Evolutionary conservation across 2,797 vertebrate genomes (phyloP).

Genomic region (Amblyopsis hoosieri): DNA sequence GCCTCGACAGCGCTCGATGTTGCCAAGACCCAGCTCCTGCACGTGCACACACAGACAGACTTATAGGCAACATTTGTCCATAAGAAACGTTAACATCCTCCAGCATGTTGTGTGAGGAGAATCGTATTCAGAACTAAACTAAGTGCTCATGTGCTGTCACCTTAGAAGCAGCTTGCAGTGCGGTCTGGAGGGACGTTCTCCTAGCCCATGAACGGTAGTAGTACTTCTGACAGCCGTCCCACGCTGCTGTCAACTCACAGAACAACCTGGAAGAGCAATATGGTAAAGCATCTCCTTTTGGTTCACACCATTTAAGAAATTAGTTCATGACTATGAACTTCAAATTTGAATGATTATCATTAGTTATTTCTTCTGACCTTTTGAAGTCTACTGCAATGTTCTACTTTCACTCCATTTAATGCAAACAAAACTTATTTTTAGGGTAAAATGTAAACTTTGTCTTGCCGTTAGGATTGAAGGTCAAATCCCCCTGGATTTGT

Average conservation of each 20-base stretch:
- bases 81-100: neutral
- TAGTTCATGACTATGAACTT: too few relatives aligned
- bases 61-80: conserved; percentile 10
- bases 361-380: too few relatives aligned
- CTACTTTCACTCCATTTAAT: too few relatives aligned
- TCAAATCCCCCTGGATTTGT: too few relatives aligned
- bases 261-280: conserved; percentile 78
- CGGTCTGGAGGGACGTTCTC: conserved; percentile 79
- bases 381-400: too few relatives aligned
- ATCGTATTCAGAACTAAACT: neutral
- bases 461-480: too few relatives aligned
- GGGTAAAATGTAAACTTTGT: too few relatives aligned
- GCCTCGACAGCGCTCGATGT: conserved; percentile 88
- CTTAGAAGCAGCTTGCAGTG: conserved; percentile 85
- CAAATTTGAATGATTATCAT: too few relatives aligned
- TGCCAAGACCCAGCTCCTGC: conserved; percentile 88
- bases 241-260: conserved; percentile 81
- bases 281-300: too few relatives aligned
- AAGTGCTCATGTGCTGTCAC: conserved; percentile 58
- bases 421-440: too few relatives aligned
- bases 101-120: too few relatives aligned
- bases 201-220: conserved; percentile 92
- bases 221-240: conserved; percentile 96
- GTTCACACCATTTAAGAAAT: neutral
- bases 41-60: conserved; percentile 15